Conservation (phyloP, 2,888 invertebrate species). For the Eubasilissa splendida region DNA sequence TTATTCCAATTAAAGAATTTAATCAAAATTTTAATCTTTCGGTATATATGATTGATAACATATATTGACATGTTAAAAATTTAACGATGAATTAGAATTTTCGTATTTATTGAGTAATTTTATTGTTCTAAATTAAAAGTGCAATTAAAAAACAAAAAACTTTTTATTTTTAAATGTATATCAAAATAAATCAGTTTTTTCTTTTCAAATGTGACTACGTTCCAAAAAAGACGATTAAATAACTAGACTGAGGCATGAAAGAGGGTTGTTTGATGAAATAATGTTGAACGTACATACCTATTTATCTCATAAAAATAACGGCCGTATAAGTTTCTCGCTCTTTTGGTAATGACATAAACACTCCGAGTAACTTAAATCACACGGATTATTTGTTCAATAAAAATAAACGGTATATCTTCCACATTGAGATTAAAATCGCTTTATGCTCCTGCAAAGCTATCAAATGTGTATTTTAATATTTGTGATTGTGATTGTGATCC, state of each 20-base stretch:
- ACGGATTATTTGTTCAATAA: slow-evolving; percentile 36
- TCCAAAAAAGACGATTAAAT: not conserved
- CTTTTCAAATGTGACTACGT: not conserved
- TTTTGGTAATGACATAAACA: slow-evolving; percentile 46
- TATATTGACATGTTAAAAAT: too few species aligned
- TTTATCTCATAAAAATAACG: slow-evolving; percentile 46
- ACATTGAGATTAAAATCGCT: slow-evolving; percentile 12
- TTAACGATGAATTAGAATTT: too few species aligned
- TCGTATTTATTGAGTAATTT: too few species aligned
- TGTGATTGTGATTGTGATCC: too few species aligned
- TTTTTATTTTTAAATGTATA: too few species aligned
- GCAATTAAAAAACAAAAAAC: too few species aligned
- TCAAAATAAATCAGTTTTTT: too few species aligned
- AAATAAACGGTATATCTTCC: slow-evolving; percentile 17
- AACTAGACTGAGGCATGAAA: not conserved
- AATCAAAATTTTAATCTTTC: too few species aligned
- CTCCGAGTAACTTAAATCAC: slow-evolving; percentile 32
- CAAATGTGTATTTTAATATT: not conserved
- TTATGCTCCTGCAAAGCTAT: slow-evolving; percentile 7
- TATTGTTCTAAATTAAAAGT: too few species aligned
- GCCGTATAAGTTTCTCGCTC: slow-evolving; percentile 37
- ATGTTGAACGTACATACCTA: slow-evolving; percentile 8
- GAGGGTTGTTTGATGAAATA: slow-evolving; percentile 5
- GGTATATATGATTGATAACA: too few species aligned
- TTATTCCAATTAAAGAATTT: too few species aligned